Conservation (phyloP, 2,797 vertebrate species). For the Australoheros facetus region DNA sequence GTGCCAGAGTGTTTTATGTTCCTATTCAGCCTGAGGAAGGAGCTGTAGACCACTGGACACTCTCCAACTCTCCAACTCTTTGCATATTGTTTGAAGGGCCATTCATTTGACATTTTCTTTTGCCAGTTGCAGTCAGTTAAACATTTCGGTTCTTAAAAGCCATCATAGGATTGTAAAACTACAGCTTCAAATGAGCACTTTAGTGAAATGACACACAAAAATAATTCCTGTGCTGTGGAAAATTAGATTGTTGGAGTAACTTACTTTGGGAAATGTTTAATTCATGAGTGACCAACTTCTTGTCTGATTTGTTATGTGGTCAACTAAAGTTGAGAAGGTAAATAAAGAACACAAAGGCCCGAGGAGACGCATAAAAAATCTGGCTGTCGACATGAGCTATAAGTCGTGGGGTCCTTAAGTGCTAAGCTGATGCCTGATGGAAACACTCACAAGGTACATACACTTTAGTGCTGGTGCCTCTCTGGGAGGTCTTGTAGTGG, state of each 20-base stretch:
- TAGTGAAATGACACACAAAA: neutral
- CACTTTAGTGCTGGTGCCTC: slow-evolving; percentile 32
- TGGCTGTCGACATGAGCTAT: slow-evolving; percentile 33
- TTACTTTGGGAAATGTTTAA: slow-evolving; percentile 12
- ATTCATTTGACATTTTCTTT: slow-evolving; percentile 7
- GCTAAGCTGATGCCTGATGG: slow-evolving; percentile 3
- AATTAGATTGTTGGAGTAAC: slow-evolving; percentile 2
- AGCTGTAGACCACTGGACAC: slow-evolving; percentile 34
- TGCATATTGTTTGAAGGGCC: slow-evolving; percentile 31
- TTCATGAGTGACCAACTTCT: slow-evolving; percentile 14
- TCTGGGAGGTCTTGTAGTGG: slow-evolving; percentile 58
- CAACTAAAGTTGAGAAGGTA: slow-evolving; percentile 23
- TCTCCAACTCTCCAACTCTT: slow-evolving; percentile 34
- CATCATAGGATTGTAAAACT: slow-evolving; percentile 16
- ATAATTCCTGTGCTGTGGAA: slow-evolving; percentile 30
- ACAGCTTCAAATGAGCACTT: neutral
- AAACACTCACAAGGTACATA: slow-evolving; percentile 15
- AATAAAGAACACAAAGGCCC: slow-evolving; percentile 44
- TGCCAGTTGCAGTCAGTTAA: neutral
- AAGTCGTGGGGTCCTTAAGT: slow-evolving; percentile 41
- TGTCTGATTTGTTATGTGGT: slow-evolving; percentile 46
- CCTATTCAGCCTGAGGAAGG: slow-evolving; percentile 54
- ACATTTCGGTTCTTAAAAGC: neutral
- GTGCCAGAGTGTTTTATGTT: slow-evolving; percentile 67
- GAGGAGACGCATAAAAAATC: slow-evolving; percentile 52